phyloP scores from a whole-genome alignment of 2,113 vertebrate species.

The Crotalus tigris region DNA sequence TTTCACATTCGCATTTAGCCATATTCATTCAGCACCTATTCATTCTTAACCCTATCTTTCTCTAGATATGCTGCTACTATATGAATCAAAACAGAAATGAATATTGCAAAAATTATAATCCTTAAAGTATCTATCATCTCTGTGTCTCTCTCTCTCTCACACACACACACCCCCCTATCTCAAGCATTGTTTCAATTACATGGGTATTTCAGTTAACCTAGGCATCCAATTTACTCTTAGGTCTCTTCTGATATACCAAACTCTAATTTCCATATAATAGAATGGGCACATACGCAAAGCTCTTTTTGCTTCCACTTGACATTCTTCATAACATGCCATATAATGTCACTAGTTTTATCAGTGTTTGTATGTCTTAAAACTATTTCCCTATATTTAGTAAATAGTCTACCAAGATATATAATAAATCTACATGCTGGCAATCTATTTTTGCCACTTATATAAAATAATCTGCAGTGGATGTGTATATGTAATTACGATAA shows the following conservation, averaged over 20 bases:
- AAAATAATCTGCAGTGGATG: background rate
- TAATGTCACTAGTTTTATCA: background rate
- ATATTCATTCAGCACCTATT: background rate
- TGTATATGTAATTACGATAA: background rate
- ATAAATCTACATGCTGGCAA: background rate
- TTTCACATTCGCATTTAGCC: background rate
- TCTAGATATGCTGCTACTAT: background rate
- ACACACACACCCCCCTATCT: background rate
- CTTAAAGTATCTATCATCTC: background rate
- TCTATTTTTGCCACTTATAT: background rate
- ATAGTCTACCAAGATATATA: background rate
- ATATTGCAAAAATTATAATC: background rate
- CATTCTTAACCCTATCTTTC: background rate
- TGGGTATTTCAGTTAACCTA: background rate
- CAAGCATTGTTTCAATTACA: background rate
- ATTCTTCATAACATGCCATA: background rate
- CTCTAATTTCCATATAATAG: background rate
- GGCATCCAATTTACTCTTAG: background rate
- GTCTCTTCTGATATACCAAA: background rate
- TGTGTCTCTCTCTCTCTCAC: background rate
- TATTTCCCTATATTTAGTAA: background rate
- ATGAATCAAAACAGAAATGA: background rate
- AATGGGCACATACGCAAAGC: background rate
- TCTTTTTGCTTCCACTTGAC: background rate
- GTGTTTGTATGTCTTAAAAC: background rate